Evolutionary conservation across 2,113 vertebrate species (phyloP).

Genomic region (Progne subis): DNA sequence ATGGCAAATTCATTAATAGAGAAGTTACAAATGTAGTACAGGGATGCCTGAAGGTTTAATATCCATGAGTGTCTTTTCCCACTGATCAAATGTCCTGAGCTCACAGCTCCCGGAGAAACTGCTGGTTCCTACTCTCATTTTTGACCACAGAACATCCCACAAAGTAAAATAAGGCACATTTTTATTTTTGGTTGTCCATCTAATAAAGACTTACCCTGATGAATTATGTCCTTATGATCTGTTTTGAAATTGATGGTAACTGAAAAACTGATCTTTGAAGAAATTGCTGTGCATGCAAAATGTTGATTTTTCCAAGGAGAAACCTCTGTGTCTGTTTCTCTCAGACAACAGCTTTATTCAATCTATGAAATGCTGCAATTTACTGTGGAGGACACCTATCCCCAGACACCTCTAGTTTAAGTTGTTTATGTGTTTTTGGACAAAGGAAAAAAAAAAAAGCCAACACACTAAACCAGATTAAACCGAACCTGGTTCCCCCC

Average conservation of each 20-base stretch:
- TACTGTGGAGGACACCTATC: background rate
- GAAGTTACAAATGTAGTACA: background rate
- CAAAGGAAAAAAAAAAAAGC: background rate
- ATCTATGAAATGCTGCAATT: background rate
- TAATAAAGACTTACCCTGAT: background rate
- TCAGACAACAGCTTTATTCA: background rate
- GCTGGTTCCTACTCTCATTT: background rate
- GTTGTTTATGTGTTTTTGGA: background rate
- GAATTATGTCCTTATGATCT: background rate
- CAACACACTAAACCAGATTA: background rate
- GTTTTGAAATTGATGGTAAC: background rate
- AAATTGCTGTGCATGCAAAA: background rate
- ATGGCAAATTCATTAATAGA: background rate
- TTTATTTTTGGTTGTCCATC: background rate
- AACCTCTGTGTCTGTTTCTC: background rate
- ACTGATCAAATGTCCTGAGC: background rate
- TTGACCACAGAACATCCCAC: background rate
- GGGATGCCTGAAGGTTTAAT: background rate
- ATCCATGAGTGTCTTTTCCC: background rate
- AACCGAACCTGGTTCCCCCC: background rate
- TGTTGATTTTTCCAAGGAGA: background rate
- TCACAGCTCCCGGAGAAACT: background rate
- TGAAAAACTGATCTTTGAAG: background rate
- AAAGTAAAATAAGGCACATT: background rate
- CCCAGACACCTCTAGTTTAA: background rate